phyloP scores from a whole-genome alignment of 2,797 vertebrate species.

The Melopsittacus undulatus region DNA sequence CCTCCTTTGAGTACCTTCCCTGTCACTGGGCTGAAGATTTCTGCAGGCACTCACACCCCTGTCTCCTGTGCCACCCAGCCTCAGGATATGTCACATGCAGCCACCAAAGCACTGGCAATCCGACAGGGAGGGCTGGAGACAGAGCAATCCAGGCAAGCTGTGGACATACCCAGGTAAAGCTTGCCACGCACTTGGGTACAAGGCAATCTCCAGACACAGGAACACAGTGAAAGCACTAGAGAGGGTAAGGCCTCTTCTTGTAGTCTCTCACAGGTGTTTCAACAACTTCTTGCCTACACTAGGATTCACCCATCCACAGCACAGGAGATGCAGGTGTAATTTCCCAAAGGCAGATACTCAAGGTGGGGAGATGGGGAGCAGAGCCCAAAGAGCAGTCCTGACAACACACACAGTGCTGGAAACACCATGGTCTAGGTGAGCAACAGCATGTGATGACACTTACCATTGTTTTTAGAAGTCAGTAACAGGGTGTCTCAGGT shows the following conservation, averaged over 20 bases:
- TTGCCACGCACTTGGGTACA: background rate
- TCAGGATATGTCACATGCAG: background rate
- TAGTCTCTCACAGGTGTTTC: background rate
- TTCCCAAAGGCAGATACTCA: background rate
- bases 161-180: background rate
- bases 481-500: background rate
- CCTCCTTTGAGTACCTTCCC: background rate
- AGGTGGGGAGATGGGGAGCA: background rate
- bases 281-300: background rate
- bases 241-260: background rate
- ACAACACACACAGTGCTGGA: background rate
- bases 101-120: background rate
- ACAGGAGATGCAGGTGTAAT: background rate
- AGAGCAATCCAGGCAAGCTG: background rate
- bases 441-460: background rate
- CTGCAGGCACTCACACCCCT: background rate
- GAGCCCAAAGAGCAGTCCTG: background rate
- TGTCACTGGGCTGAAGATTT: background rate
- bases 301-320: background rate
- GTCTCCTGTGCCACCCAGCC: background rate
- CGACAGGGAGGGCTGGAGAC: background rate
- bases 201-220: background rate
- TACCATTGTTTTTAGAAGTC: background rate
- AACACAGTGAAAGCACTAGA: background rate
- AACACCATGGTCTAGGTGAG: background rate